Evolutionary conservation across 2,113 vertebrate genomes (phyloP), one percentile per base, ranked within the genome.

Genomic region (Origma solitaria): DNA sequence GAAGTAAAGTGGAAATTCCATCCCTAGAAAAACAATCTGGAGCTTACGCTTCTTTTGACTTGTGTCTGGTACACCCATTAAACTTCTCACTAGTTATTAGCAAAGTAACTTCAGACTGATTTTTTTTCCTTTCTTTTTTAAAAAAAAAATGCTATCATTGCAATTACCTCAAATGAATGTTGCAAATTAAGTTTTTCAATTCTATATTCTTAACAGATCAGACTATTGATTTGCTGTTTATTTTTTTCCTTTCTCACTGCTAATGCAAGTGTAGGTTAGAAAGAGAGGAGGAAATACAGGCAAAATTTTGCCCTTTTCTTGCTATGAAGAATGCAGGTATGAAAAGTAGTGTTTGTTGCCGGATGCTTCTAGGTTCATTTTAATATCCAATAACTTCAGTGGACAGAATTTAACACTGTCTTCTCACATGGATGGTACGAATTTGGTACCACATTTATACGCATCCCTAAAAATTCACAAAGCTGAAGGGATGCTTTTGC

Each of bases 381-480:
- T 75, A 44, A 42, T 54, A 62, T 38, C 12, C 9, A 42, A 5
- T 54, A 90, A 31, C 9, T 33, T 79, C 24, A 82, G 37, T 17
- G 21, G 33, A 49, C 35, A 73, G 56, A 84, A 85, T 87, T 82
- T 71, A 0, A 1, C 28, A 54, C 47, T 60, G 3, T 51, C 17
- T 82, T n/a, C 22, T 82, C 31, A 38, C 0, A 9, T 15, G 40
- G 21, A 8, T 3, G 25, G 13, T 28, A 61, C 25, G 27, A 80
- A 62, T 66, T 70, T 51, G 7, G 6, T 80, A 38, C 10, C 9
- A 28, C 3, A 5, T 2, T 1, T 31, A 33, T 4, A 21, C 0
- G 1, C 7, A 30, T 8, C 22, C 13, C 71, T 64, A 30, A 65
- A 86, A 49, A 7, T 40, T 69, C 27, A 56, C 7, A 47, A 76